Evolutionary conservation across 2,113 vertebrate species (phyloP), one percentile per base, ranked within the genome.

Genomic region (Sciurus niger): DNA sequence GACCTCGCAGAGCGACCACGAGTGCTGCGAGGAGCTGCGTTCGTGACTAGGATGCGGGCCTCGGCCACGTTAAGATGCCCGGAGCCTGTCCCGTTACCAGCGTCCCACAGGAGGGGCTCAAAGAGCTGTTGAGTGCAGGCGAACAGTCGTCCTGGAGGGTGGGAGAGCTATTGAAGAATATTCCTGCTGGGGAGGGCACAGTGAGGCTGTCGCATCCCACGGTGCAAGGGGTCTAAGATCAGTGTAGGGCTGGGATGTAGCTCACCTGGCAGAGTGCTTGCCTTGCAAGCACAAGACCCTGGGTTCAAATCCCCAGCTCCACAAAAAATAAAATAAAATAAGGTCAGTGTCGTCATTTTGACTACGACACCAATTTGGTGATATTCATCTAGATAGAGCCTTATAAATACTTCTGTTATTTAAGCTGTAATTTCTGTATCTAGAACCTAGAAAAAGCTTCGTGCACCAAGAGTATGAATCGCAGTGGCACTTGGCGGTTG

Each of bases 11-110:
- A 40, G 40, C 40, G 40, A 40, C 8, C 1, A 0, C 20, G 63
- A 55, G 3, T 17, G 13, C 16, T 46, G 8, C 5, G 14, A 43
- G 17, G 68, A 2, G 10, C 51, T 2, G 1, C 48, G 1, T 3
- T 22, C 14, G n/a, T 3, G 25, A 28, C 32, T 4, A 43, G 40
- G 83, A 28, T 4, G 4, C 0, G 0, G 18, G 2, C 3, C 1
- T 2, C 6, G 55, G 63, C 46, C 4, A 1, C 8, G 70, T 25
- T 12, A 1, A 67, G 22, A 2, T 0, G 28, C 2, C 3, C 51
- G 2, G 30, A 85, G 55, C 34, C 46, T 22, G 1, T 43, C 28
- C 4, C 4, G 17, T 24, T 20, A 12, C 8, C 11, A 12, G 18
- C 25, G 30, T 48, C 48, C 7, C 6, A 1, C 7, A 1, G 40